phyloP scores from a whole-genome alignment of 2,888 invertebrate species.

The Polyommatus iphigenia region DNA sequence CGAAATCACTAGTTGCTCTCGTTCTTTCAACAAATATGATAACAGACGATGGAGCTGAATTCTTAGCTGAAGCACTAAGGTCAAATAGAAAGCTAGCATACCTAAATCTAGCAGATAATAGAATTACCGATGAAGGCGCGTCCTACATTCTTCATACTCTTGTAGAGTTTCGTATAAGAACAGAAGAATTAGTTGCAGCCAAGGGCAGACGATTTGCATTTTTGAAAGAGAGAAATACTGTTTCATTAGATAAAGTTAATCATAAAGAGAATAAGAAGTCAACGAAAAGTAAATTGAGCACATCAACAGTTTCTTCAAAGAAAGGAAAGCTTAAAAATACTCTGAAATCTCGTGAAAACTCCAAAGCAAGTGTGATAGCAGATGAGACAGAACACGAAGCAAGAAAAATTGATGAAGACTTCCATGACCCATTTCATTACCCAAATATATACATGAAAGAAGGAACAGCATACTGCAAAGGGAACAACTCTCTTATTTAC shows the following conservation, averaged over 20 bases:
- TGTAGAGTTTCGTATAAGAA: slow-evolving; percentile 50
- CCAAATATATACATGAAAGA: slow-evolving; percentile 44
- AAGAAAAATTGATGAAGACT: slow-evolving; percentile 47
- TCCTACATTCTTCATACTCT: slow-evolving; percentile 47
- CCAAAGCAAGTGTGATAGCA: slow-evolving; percentile 39
- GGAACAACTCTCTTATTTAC: slow-evolving; percentile 55
- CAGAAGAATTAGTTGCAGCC: slow-evolving; percentile 48
- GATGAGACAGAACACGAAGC: slow-evolving; percentile 45
- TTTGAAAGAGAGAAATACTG: slow-evolving; percentile 47
- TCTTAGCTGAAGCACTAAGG: slow-evolving; percentile 51
- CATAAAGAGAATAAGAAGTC: slow-evolving; percentile 44
- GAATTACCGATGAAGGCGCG: slow-evolving; percentile 54
- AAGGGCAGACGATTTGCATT: slow-evolving; percentile 46
- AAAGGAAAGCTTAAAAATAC: slow-evolving; percentile 45
- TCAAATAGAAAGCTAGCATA: slow-evolving; percentile 55
- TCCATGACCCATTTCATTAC: slow-evolving; percentile 50
- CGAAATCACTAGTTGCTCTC: slow-evolving; percentile 50
- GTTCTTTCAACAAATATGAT: slow-evolving; percentile 60
- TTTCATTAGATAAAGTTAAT: slow-evolving; percentile 43
- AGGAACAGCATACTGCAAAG: slow-evolving; percentile 47
- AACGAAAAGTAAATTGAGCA: slow-evolving; percentile 41
- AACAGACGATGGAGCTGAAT: slow-evolving; percentile 53
- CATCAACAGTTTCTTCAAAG: slow-evolving; percentile 35
- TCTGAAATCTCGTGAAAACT: slow-evolving; percentile 42
- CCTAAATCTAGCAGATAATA: slow-evolving; percentile 58